Evolutionary conservation across 92 coral and sea anemone species (phyloP).

Genomic region (Meandrina meandrites): DNA sequence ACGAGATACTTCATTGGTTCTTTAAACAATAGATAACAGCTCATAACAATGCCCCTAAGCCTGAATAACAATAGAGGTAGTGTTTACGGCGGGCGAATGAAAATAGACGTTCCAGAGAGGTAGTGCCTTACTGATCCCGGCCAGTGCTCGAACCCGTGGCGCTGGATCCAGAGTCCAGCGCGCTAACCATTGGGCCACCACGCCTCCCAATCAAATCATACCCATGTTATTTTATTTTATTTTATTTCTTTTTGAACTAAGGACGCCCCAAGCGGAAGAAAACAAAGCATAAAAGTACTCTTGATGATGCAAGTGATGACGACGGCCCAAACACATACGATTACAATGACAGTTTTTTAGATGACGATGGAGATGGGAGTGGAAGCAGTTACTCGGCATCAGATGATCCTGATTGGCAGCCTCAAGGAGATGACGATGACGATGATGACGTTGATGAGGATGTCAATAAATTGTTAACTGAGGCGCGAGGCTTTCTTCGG

Average conservation of each 20-base stretch:
- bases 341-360: slow-evolving; percentile 75
- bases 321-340: slow-evolving; percentile 77
- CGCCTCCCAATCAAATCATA: no score
- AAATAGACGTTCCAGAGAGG: no score
- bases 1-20: no score
- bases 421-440: slow-evolving; percentile 58
- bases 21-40: no score
- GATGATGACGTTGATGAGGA: slow-evolving; percentile 84
- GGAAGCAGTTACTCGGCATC: slow-evolving; percentile 74
- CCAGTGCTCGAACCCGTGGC: no score
- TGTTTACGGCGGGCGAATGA: no score
- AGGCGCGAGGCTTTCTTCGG: slow-evolving; percentile 88
- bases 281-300: slow-evolving; percentile 37
- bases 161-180: no score
- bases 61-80: no score
- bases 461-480: slow-evolving; percentile 79
- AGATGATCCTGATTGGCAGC: slow-evolving; percentile 93
- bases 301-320: slow-evolving; percentile 64
- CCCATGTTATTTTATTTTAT: no score
- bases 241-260: background rate
- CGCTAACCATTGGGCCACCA: no score
- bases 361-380: slow-evolving; percentile 59
- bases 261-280: slow-evolving; percentile 15
- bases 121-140: no score
- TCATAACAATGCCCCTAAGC: no score